These are phyloP conservation scores for Uromys caudimaculatus DNA, from an alignment of 2,797 vertebrate species.

Conservation along the genomic window DNA sequence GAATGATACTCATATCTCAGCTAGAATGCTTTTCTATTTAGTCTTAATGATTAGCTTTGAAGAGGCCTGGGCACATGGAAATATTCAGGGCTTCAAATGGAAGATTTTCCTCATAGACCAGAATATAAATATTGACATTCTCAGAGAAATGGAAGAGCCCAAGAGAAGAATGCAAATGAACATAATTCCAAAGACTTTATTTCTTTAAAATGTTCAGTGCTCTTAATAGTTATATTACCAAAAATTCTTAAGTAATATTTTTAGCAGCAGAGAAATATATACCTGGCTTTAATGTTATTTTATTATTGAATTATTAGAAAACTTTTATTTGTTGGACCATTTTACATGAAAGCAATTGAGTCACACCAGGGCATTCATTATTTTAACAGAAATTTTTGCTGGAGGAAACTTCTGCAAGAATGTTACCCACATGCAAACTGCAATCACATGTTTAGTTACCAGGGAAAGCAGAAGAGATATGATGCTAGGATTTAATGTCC, in stretches of 20 bases:
- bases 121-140: neutral
- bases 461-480: conserved; percentile 15
- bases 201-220: neutral
- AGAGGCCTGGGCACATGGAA: neutral
- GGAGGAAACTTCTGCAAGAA: neutral
- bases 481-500: conserved; percentile 52
- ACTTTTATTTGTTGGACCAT: conserved; percentile 10
- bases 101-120: neutral
- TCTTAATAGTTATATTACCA: conserved; percentile 19
- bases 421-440: neutral
- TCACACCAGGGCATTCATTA: neutral
- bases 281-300: neutral
- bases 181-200: neutral
- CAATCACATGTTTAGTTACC: neutral
- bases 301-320: conserved; percentile 36
- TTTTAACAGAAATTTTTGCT: conserved; percentile 41
- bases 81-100: neutral
- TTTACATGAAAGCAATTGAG: conserved; percentile 1
- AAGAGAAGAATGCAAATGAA: conserved; percentile 11
- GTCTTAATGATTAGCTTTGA: conserved; percentile 2
- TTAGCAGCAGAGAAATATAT: conserved; percentile 45
- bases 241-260: neutral
- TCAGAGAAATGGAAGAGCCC: conserved; percentile 4
- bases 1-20: neutral
- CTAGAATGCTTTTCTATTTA: conserved; percentile 34